Evolutionary conservation across 1,140 invertebrate genomes (phyloP).

Genomic region (Planococcus citri): DNA sequence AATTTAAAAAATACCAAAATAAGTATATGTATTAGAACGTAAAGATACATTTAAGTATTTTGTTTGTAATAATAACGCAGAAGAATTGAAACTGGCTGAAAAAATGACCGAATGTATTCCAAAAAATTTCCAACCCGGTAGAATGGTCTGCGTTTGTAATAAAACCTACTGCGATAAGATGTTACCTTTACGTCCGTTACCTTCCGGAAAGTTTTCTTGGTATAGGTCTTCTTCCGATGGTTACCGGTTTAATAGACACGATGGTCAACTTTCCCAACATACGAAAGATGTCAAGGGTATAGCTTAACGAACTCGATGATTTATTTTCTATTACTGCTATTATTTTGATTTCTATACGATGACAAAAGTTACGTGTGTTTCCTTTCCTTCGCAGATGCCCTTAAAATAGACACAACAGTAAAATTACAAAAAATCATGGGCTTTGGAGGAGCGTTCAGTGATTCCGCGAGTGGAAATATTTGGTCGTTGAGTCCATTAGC

Average conservation of each 20-base stretch:
- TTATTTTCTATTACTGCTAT: no score
- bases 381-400: no score
- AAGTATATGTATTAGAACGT: no score
- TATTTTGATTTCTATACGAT: no score
- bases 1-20: no score
- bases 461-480: slow-evolving; percentile 65
- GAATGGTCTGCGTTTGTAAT: slow-evolving; percentile 74
- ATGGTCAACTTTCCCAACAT: neutral
- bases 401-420: slow-evolving; percentile 27
- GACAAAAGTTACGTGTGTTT: slow-evolving; percentile 26
- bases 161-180: slow-evolving; percentile 67
- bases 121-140: neutral
- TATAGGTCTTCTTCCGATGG: slow-evolving; percentile 46
- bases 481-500: slow-evolving; percentile 40
- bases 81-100: neutral
- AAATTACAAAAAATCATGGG: slow-evolving; percentile 52
- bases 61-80: neutral
- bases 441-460: slow-evolving; percentile 80
- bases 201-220: slow-evolving; percentile 37
- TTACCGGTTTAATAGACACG: slow-evolving; percentile 34
- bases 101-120: neutral
- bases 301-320: no score
- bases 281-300: no score
- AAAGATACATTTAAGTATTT: no score
- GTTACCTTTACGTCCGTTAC: slow-evolving; percentile 29